phyloP scores from a whole-genome alignment of 1,140 invertebrate genomes.

The Eubasilissa regina region DNA sequence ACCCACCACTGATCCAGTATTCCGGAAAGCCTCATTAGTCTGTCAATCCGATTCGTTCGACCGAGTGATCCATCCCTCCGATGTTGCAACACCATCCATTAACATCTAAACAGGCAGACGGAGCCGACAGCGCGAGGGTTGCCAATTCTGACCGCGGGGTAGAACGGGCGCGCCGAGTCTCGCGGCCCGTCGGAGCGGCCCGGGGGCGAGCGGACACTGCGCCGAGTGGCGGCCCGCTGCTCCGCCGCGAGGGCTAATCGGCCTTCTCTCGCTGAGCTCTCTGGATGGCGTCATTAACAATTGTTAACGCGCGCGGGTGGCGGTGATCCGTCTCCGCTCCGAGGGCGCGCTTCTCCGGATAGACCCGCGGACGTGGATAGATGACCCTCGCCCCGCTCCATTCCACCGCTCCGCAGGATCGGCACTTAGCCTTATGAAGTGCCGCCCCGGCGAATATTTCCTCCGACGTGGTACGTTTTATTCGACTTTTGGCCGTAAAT shows the following conservation, averaged over 20 bases:
- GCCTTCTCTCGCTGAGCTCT: neutral
- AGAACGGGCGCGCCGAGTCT: no score
- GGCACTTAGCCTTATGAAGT: slow-evolving; percentile 56
- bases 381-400: slow-evolving; percentile 42
- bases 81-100: neutral
- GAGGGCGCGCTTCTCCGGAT: slow-evolving; percentile 49
- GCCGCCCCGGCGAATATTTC: slow-evolving; percentile 50
- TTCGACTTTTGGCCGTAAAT: slow-evolving; percentile 24
- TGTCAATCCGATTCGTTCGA: neutral
- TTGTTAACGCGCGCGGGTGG: slow-evolving; percentile 52
- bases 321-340: slow-evolving; percentile 27
- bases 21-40: neutral
- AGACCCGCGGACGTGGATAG: slow-evolving; percentile 54
- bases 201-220: neutral
- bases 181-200: no score
- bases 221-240: neutral
- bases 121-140: neutral
- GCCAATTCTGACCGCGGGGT: neutral
- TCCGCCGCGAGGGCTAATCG: slow-evolving; percentile 1
- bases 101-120: neutral
- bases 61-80: neutral
- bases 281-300: slow-evolving; percentile 59
- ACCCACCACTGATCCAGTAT: no score
- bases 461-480: slow-evolving; percentile 7
- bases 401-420: slow-evolving; percentile 25